Evolutionary conservation across 1,140 invertebrate genomes (phyloP), one percentile per base, ranked within the genome.

Genomic region (Brevipalpus yothersi): DNA sequence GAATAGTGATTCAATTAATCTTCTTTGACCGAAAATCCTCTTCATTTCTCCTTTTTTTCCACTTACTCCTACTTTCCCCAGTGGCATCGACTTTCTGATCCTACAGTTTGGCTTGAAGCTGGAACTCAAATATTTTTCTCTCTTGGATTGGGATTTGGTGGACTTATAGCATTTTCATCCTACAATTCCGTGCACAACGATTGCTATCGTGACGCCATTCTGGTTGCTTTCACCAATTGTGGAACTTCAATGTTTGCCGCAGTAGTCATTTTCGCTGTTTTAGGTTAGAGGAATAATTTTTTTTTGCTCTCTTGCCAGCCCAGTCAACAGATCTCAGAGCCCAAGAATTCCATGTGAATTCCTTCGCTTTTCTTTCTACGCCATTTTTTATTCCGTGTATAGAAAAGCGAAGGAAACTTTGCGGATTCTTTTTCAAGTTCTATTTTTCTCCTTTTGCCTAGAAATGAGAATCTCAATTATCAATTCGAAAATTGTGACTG

Each of bases 221-320:
- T 76, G 15, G 77, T 76, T 0, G 73, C 72, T 3, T 66, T 67
- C 9, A 76, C 91, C 2, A 92, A 92, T 71, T 82, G 82, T 65
- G 81, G 82, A 19, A 92, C 89, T 0, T 91, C 86, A 69, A 80
- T 94, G 60, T 89, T 87, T 72, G 84, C 86, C 15, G 90, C 89
- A 0, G 85, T 93, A 66, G 88, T 92, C 4, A 86, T 94, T 21
- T 94, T 94, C 73, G 86, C 87, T 0, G 88, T 90, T 56, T 74
- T 95, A 12, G 92, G 92, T 55, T 45, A 15, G 43, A 31, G 2
- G 31, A 31, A 31, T 31, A 31, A 31, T 31, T 31, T 31, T 31
- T 31, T 31, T 5, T n/a, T n/a, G n/a, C n/a, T n/a, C n/a, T n/a
- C n/a, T n/a, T n/a, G n/a, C n/a, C n/a, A n/a, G n/a, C 31, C 31